A percentile compares a stretch with the other conserved stretches of the same genome.
Evolutionary conservation across 2,113 vertebrate species (phyloP).

Genomic region (Plestiodon gilberti): DNA sequence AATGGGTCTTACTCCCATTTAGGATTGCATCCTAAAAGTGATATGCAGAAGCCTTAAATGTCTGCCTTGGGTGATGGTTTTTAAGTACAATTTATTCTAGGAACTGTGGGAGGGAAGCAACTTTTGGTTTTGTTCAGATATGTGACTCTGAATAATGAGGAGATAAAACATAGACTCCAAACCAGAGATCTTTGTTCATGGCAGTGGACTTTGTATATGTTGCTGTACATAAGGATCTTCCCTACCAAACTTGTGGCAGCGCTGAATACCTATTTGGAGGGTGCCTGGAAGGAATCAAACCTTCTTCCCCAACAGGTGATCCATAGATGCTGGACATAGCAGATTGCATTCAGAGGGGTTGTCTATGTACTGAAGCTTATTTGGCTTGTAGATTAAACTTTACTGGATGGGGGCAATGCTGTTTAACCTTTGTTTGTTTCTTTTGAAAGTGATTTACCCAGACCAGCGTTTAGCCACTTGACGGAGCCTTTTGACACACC

Average conservation of each 20-base stretch:
- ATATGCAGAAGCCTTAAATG: too few species aligned
- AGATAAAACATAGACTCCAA: too few species aligned
- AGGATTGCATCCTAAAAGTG: background rate
- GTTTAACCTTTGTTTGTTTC: conserved; percentile 57
- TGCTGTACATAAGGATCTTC: background rate
- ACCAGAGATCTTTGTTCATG: background rate
- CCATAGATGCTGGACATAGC: background rate
- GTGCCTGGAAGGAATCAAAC: too few species aligned
- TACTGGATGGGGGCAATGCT: conserved; percentile 10
- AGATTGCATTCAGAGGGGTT: background rate
- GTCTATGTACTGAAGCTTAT: background rate
- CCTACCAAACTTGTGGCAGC: too few species aligned
- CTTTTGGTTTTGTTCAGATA: too few species aligned
- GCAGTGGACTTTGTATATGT: background rate
- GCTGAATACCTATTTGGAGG: too few species aligned
- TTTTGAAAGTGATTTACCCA: conserved; percentile 81
- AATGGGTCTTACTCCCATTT: too few species aligned
- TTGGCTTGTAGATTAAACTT: background rate
- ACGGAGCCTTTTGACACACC: conserved; percentile 92
- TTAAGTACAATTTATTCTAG: too few species aligned
- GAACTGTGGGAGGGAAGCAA: too few species aligned
- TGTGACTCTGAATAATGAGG: too few species aligned
- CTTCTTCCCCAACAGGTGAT: too few species aligned
- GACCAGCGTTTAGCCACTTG: conserved; percentile 86
- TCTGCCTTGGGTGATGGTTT: too few species aligned